Percentiles rank a stretch among this genome's conserved stretches.
Conservation (phyloP, 2,797 vertebrate species). For the Chelon auratus region DNA sequence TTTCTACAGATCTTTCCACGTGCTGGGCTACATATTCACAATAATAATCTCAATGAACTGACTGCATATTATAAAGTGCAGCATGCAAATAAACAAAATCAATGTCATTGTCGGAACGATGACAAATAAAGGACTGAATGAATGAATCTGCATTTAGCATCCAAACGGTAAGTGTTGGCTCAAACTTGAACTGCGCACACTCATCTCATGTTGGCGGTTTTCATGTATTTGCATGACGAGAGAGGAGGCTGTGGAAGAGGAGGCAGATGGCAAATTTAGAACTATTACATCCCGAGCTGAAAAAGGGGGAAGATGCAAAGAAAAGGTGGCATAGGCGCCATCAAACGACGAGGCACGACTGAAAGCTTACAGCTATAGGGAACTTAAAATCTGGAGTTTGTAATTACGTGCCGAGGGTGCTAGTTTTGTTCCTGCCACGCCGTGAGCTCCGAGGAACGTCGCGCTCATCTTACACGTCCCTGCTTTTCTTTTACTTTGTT, state of each 20-base stretch:
- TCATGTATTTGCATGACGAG: conserved; percentile 28
- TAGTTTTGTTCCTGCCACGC: conserved; percentile 8
- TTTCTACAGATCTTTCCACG: too few species aligned
- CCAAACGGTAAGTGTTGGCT: background rate
- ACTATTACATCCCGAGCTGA: conserved; percentile 46
- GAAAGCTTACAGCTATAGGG: conserved; percentile 21
- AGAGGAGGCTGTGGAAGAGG: conserved; percentile 17
- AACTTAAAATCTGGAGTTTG: conserved; percentile 10
- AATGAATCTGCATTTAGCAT: background rate
- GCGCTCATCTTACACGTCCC: conserved; percentile 19
- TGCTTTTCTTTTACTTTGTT: conserved; percentile 24
- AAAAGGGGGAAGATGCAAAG: conserved; percentile 22
- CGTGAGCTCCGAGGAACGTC: conserved; percentile 12
- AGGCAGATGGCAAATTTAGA: conserved; percentile 53
- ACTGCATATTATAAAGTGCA: too few species aligned
- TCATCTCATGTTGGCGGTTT: background rate
- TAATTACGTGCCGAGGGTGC: conserved; percentile 19
- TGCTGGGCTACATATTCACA: too few species aligned
- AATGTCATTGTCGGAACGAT: background rate
- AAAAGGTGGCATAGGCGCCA: conserved; percentile 23
- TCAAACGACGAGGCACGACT: conserved; percentile 10
- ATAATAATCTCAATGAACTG: too few species aligned
- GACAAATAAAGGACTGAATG: background rate
- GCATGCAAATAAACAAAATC: background rate
- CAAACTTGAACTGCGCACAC: conserved; percentile 5